Evolutionary conservation across 1,140 invertebrate species (phyloP).

Genomic region (Drosophila eugracilis): DNA sequence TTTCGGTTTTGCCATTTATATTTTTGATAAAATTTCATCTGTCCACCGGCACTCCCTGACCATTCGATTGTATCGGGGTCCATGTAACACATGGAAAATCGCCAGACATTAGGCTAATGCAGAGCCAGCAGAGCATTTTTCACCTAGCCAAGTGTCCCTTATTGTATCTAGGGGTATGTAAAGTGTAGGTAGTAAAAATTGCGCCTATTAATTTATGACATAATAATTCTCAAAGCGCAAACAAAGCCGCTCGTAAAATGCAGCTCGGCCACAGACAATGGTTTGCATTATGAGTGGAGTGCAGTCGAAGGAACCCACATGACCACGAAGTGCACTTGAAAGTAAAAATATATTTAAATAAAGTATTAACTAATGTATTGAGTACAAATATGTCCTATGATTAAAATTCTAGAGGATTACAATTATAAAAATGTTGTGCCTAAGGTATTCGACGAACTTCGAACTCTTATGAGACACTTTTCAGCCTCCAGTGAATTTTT

Average conservation of each 20-base stretch:
- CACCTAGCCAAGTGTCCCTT: slow-evolving; percentile 61
- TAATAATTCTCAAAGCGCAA: slow-evolving; percentile 82
- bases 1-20: slow-evolving; percentile 6
- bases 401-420: no score
- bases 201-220: slow-evolving; percentile 82
- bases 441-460: no score
- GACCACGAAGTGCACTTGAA: slow-evolving; percentile 2
- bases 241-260: slow-evolving; percentile 79
- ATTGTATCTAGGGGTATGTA: slow-evolving; percentile 33
- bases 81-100: slow-evolving; percentile 60
- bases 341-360: background rate
- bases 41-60: slow-evolving; percentile 4
- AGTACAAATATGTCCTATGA: no score
- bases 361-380: no score
- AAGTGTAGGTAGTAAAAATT: slow-evolving; percentile 65
- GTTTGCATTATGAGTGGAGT: slow-evolving; percentile 56
- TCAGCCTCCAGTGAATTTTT: no score
- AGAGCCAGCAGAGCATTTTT: slow-evolving; percentile 65
- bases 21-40: slow-evolving; percentile 7
- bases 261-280: slow-evolving; percentile 64
- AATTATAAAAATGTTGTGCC: no score
- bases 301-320: slow-evolving; percentile 49
- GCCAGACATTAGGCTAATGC: slow-evolving; percentile 65
- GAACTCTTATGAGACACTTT: no score
- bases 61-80: slow-evolving; percentile 36